A percentile compares a stretch with the other conserved stretches of the same genome.
Evolutionary conservation across 2,113 vertebrate species (phyloP).

Genomic region (Chloebia gouldiae): DNA sequence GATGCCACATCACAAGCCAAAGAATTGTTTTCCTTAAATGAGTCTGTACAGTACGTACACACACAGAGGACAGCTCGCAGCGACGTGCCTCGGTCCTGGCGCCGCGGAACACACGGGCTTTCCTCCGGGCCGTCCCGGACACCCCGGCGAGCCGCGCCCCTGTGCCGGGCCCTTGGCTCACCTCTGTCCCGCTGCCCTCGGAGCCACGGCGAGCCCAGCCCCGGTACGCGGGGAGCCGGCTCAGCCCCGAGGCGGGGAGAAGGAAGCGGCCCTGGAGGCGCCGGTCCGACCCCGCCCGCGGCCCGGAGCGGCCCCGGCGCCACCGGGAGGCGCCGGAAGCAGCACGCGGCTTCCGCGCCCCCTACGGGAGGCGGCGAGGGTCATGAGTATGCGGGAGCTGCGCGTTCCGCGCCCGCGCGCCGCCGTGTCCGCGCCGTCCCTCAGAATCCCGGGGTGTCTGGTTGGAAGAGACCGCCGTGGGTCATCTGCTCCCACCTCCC

Average conservation of each 20-base stretch:
- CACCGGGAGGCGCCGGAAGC: background rate
- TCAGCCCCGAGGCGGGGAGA: background rate
- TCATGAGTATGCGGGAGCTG: fast-evolving
- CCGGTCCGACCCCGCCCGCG: too few relatives aligned
- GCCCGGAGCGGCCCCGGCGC: too few relatives aligned
- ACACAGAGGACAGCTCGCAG: background rate
- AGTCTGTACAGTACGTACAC: background rate
- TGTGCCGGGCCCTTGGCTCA: background rate
- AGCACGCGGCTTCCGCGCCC: background rate
- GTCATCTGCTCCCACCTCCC: background rate
- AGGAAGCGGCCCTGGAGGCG: too few relatives aligned
- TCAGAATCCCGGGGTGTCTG: too few relatives aligned
- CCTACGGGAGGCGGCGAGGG: background rate
- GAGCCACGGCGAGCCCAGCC: background rate
- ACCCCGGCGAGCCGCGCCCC: background rate
- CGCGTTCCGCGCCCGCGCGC: background rate
- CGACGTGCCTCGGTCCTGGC: background rate
- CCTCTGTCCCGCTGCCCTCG: background rate
- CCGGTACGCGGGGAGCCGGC: fast-evolving
- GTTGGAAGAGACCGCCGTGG: background rate
- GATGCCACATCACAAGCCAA: background rate
- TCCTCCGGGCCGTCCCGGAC: background rate
- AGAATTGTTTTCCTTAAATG: background rate
- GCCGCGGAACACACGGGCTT: background rate
- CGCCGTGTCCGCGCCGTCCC: background rate